Evolutionary conservation across 2,113 vertebrate genomes (phyloP).

Genomic region (Eudorcas thomsonii): DNA sequence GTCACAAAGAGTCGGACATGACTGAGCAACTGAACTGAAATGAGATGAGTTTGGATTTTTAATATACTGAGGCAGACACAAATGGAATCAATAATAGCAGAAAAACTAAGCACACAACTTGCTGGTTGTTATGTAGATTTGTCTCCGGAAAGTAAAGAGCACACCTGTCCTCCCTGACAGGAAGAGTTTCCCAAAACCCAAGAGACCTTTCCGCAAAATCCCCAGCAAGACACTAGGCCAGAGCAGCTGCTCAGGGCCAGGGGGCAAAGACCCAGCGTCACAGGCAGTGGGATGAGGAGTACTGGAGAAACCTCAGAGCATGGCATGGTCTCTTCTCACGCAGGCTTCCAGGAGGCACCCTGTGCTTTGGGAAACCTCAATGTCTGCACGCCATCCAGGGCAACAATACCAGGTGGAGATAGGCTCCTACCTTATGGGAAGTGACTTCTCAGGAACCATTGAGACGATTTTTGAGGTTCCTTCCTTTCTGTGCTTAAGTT

Average conservation of each 20-base stretch:
- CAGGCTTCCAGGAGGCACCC: background rate
- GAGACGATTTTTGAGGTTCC: background rate
- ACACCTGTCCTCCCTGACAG: too few species aligned
- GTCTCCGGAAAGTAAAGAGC: background rate
- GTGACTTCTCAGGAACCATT: background rate
- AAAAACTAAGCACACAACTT: background rate
- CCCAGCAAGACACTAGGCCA: background rate
- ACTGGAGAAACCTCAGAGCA: background rate
- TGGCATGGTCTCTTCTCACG: background rate
- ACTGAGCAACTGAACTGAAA: background rate
- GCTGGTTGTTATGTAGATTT: background rate
- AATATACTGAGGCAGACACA: too few species aligned
- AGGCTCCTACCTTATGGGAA: background rate
- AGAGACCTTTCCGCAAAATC: background rate
- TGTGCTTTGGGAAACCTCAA: background rate
- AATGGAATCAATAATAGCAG: background rate
- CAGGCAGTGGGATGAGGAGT: too few species aligned
- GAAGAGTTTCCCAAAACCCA: background rate
- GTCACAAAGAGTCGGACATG: accelerated
- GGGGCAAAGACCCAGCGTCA: accelerated
- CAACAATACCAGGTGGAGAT: background rate
- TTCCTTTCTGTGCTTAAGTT: background rate
- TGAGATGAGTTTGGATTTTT: background rate
- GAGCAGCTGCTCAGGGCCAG: background rate
- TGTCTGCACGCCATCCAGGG: accelerated